Evolutionary conservation across 2,797 vertebrate species (phyloP), one percentile per base, ranked within the genome.

Genomic region (Enteromius viviparus): DNA sequence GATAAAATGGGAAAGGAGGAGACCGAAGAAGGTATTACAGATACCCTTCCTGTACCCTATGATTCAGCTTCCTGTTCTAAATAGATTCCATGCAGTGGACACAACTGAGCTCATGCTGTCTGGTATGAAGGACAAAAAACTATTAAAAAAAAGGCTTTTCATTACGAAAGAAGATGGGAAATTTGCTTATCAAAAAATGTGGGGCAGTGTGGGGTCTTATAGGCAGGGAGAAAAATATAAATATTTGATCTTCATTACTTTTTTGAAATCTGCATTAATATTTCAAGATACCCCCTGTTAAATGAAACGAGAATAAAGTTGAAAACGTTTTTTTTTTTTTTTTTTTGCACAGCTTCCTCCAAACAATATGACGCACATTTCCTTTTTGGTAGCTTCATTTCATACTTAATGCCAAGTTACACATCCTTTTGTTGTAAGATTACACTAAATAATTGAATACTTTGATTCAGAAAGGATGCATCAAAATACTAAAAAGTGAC

Each of bases 1-100:
- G 72, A 78, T 75, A 65, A 34, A 32, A 32, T 19, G 15, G 58
- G 62, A 65, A 32, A 65, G 29, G 29, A 65, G 62, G 15, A 34
- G 62, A 65, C 62, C 49, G 26, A 86, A 60, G n/a, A 86, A 37
- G 26, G 58, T 21, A 55, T 70, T 70, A 51, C 51, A 34, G 32
- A 81, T 78, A 26, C 60, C 26, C n/a, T 76, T 81, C 75, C 77
- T 78, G 77, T 74, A 74, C 19, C 10, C 74, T 75, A 64, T 71
- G 68, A 85, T 79, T 82, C 51, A 80, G 70, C 82, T 86, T 85
- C 76, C 81, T 87, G 85, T 77, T 26, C 51, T 65, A 80, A 85
- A 82, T 40, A 64, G 26, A 64, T 78, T 32, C n/a, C 78, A 82
- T 74, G 68, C 55, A 85, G 76, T 51, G 58, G 53, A 32, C 79